Evolutionary conservation across 2,797 vertebrate genomes (phyloP).

Genomic region (Bradypodion pumilum): DNA sequence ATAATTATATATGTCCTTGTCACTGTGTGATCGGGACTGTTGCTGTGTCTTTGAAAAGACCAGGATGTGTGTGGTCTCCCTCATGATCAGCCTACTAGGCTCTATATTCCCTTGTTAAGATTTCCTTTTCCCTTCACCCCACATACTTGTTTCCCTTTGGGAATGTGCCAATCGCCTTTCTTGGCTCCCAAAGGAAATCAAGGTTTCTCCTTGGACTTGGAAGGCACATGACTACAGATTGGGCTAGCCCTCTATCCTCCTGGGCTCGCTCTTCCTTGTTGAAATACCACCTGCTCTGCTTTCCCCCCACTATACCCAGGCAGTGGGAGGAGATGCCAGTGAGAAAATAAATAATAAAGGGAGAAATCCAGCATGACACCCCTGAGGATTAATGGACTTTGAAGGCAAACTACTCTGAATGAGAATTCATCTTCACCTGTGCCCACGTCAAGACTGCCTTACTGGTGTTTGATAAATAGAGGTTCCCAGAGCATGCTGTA

Average conservation of each 20-base stretch:
- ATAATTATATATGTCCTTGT: slow-evolving; percentile 36
- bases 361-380: slow-evolving; percentile 89
- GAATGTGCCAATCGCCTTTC: slow-evolving; percentile 77
- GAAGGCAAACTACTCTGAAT: slow-evolving; percentile 88
- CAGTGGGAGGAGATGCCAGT: slow-evolving; percentile 75
- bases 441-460: slow-evolving; percentile 85
- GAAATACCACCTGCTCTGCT: slow-evolving; percentile 77
- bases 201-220: slow-evolving; percentile 69
- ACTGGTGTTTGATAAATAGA: slow-evolving; percentile 91
- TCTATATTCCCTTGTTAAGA: slow-evolving; percentile 59
- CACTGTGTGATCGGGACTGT: slow-evolving; percentile 48
- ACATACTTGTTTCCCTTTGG: slow-evolving; percentile 31
- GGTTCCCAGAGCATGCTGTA: slow-evolving; percentile 88
- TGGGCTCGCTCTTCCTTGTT: slow-evolving; percentile 71
- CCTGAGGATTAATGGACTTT: slow-evolving; percentile 94
- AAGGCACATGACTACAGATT: slow-evolving; percentile 74
- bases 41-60: slow-evolving; percentile 14
- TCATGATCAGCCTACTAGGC: slow-evolving; percentile 53
- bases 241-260: slow-evolving; percentile 84
- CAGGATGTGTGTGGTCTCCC: slow-evolving; percentile 42
- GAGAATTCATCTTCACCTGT: slow-evolving; percentile 94
- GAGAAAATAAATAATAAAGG: slow-evolving; percentile 79
- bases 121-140: slow-evolving; percentile 35
- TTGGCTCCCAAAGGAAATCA: slow-evolving; percentile 95
- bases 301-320: slow-evolving; percentile 51